Evolutionary conservation across 2,888 invertebrate species (phyloP).

Genomic region (Scotopteryx bipunctaria): DNA sequence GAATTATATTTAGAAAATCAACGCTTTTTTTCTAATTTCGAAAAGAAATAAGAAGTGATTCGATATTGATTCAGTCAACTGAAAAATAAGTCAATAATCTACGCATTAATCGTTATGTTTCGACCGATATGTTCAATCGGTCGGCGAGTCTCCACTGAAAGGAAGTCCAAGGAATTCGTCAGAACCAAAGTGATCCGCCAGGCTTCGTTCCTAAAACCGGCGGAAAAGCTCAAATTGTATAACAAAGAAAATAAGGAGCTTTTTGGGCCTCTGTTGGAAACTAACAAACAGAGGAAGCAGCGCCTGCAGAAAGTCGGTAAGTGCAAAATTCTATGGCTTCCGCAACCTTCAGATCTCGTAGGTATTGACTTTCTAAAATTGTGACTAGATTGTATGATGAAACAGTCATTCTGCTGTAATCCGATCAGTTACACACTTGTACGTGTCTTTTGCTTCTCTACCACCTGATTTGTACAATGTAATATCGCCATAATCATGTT

Average conservation of each 20-base stretch:
- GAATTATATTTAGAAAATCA: no score
- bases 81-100: neutral
- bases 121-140: conserved; percentile 61
- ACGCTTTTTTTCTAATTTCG: no score
- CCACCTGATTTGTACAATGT: no score
- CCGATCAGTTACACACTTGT: conserved; percentile 7
- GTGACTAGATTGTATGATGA: conserved; percentile 24
- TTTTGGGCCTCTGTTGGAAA: conserved; percentile 79
- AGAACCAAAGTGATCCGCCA: conserved; percentile 72
- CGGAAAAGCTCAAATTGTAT: conserved; percentile 71
- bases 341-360: conserved; percentile 54
- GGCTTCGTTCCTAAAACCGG: conserved; percentile 70
- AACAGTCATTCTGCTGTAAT: conserved; percentile 12
- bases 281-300: conserved; percentile 69
- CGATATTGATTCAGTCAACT: neutral
- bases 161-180: conserved; percentile 59
- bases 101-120: conserved; percentile 52
- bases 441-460: no score
- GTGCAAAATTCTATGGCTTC: conserved; percentile 52
- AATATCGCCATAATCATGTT: no score
- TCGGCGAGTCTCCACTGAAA: conserved; percentile 56
- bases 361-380: conserved; percentile 49
- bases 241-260: conserved; percentile 77
- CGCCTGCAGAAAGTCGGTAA: conserved; percentile 67
- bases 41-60: no score